Evolutionary conservation across 2,113 vertebrate genomes (phyloP), one percentile per base, ranked within the genome.

Genomic region (Grallaria varia): DNA sequence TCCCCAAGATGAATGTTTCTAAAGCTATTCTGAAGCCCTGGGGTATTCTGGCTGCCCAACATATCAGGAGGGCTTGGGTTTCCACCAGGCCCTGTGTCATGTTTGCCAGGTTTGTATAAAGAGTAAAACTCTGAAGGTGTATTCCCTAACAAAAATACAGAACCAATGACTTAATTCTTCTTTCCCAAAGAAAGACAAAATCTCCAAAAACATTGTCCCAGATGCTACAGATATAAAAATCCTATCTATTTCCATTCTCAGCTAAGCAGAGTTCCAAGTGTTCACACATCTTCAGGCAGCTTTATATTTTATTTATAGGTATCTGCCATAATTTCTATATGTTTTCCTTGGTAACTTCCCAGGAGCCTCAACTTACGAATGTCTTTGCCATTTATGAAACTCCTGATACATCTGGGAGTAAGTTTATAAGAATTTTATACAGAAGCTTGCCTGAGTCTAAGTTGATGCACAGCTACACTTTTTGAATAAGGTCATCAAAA

Each of bases 91-190:
- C 12, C 33, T 28, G 7, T 28, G 7, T 40, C 30, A 35, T 9
- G 7, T 15, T 76, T 81, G 24, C 8, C 8, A n/a, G 31, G 8
- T 81, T 45, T 56, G 31, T 19, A 9, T 37, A 19, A 71, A 71
- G 13, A 24, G 2, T 35, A n/a, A 24, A 13, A 33, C 7, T 74
- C 40, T 3, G 0, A 69, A 21, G 31, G 2, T 45, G 3, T 52
- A 33, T 40, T 69, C 17, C 37, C 74, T 63, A 50, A 20, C 37
- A 45, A 14, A 80, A 58, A 85, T 0, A 4, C 14, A 67, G 60
- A 62, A 49, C 42, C 24, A 44, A 37, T 23, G 22, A 10, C 7
- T n/a, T 14, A 60, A 53, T 16, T 5, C 20, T 53, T 49, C 63
- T 72, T 68, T 33, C 24, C 17, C 27, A 50, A 55, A 33, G 60